Evolutionary conservation across 2,113 vertebrate genomes (phyloP).

Genomic region (Riparia riparia): DNA sequence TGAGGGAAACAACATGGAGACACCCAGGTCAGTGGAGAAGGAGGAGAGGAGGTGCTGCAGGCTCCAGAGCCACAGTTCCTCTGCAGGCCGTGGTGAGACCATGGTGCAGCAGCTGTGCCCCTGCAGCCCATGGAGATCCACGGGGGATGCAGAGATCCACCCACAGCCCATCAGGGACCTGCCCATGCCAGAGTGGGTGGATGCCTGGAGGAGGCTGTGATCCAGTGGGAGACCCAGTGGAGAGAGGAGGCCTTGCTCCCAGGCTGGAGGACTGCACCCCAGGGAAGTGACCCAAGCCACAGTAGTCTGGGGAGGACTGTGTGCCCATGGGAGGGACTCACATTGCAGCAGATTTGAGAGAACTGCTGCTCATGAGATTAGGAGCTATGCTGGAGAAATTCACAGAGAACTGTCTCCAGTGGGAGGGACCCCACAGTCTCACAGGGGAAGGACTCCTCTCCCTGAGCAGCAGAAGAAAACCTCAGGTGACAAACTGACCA

Average conservation of each 20-base stretch:
- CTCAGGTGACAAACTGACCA: accelerated
- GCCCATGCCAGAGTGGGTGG: not conserved
- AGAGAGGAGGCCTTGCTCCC: not conserved
- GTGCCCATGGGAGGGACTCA: not conserved
- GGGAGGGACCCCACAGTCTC: accelerated
- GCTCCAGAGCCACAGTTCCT: accelerated
- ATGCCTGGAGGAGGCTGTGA: not conserved
- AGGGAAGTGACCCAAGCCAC: not conserved
- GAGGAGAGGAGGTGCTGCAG: not conserved
- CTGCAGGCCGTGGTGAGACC: accelerated
- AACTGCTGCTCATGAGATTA: not conserved
- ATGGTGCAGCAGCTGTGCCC: not conserved
- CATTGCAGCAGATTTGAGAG: not conserved
- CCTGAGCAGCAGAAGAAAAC: not conserved
- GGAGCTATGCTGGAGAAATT: not conserved
- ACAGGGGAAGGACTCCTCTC: not conserved
- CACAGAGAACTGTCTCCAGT: accelerated
- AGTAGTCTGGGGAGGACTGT: not conserved
- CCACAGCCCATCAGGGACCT: not conserved
- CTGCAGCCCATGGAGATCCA: not conserved
- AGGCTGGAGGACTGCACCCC: not conserved
- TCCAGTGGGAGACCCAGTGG: not conserved
- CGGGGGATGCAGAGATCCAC: not conserved
- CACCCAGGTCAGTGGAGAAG: not conserved
- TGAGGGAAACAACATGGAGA: too few species aligned